Evolutionary conservation across 2,888 invertebrate genomes (phyloP).

Genomic region (Synanthedon vespiformis): DNA sequence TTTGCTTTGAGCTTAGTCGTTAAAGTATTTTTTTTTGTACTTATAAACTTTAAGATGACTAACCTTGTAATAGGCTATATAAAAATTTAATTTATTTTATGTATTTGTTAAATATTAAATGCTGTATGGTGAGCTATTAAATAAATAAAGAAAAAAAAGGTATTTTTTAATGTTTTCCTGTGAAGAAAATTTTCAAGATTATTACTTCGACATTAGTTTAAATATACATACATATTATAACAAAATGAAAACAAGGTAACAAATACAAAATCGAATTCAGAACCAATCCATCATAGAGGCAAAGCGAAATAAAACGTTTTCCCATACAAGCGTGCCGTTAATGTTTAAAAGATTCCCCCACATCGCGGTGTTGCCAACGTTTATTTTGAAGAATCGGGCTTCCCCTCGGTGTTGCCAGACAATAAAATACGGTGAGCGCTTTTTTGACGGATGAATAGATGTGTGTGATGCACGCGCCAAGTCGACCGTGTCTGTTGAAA

Average conservation of each 20-base stretch:
- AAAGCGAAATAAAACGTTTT: slow-evolving; percentile 25
- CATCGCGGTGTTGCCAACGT: slow-evolving; percentile 14
- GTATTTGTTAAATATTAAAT: too few species aligned
- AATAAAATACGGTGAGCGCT: slow-evolving; percentile 43
- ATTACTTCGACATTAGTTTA: too few species aligned
- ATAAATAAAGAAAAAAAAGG: too few species aligned
- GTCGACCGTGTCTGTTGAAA: slow-evolving; percentile 7
- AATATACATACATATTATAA: too few species aligned
- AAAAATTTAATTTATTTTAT: too few species aligned
- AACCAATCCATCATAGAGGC: slow-evolving; percentile 31
- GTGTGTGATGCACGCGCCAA: slow-evolving; percentile 8
- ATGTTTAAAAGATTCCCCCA: slow-evolving; percentile 53
- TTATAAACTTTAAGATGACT: too few species aligned
- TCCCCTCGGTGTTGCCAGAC: slow-evolving; percentile 22
- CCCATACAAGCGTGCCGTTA: slow-evolving; percentile 29
- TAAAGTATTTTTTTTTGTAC: too few species aligned
- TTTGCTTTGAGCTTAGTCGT: too few species aligned
- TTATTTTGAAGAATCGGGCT: slow-evolving; percentile 11
- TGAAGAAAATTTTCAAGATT: too few species aligned
- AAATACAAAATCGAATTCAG: background rate
- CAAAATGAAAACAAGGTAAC: background rate
- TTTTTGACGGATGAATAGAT: slow-evolving; percentile 56
- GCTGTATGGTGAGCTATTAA: too few species aligned
- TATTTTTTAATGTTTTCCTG: too few species aligned
- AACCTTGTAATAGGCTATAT: too few species aligned